These are phyloP conservation scores for Drosophila borborema DNA, from an alignment of 2,888 invertebrate genomes.

Conservation along the genomic window DNA sequence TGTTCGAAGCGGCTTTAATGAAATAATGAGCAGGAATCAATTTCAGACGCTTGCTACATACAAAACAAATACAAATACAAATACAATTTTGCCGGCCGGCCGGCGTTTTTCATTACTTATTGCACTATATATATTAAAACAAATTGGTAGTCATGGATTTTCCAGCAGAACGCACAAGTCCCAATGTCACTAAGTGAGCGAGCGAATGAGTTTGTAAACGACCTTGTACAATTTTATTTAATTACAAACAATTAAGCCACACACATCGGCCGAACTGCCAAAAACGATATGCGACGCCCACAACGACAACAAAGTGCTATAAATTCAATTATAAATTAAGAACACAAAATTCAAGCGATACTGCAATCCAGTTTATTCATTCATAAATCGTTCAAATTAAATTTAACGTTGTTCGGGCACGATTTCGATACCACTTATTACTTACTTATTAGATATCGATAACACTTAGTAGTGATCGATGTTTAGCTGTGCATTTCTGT, in stretches of 20 bases:
- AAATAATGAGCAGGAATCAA: constrained; percentile 81
- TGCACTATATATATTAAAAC: constrained; percentile 74
- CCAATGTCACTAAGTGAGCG: constrained; percentile 38
- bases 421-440: neutral
- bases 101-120: constrained; percentile 61
- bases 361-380: constrained; percentile 29
- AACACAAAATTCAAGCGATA: constrained; percentile 16
- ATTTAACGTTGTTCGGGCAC: neutral
- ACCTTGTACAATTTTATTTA: constrained; percentile 82
- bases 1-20: constrained; percentile 60
- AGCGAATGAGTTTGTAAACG: constrained; percentile 59
- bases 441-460: neutral
- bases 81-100: constrained; percentile 69
- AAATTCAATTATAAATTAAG: constrained; percentile 40
- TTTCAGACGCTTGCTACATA: constrained; percentile 55
- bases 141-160: constrained; percentile 73
- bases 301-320: constrained; percentile 34
- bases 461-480: neutral
- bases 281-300: constrained; percentile 51
- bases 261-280: constrained; percentile 33
- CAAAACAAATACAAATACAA: constrained; percentile 57
- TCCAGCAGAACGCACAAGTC: constrained; percentile 31
- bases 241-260: constrained; percentile 79
- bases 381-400: constrained; percentile 6
- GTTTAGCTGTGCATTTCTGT: neutral